Evolutionary conservation across 2,888 invertebrate genomes (phyloP).

Genomic region (Phyllotreta cruciferae): DNA sequence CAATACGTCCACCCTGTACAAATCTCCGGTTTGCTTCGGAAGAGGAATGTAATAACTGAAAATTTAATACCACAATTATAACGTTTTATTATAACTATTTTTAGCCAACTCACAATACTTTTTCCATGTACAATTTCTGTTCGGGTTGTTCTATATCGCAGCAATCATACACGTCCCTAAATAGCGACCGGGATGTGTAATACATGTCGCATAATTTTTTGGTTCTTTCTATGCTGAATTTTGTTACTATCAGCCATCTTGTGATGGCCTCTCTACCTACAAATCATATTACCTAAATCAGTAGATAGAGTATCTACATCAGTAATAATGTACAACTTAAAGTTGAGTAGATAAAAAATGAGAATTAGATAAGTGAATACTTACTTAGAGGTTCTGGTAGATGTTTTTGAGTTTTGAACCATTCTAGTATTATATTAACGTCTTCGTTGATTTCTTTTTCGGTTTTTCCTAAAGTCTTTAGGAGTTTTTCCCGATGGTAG

Average conservation of each 20-base stretch:
- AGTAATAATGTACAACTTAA: too few species aligned
- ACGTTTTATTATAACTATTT: background rate
- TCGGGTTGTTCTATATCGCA: slow-evolving; percentile 1
- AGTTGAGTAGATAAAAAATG: too few species aligned
- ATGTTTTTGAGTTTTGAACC: slow-evolving; percentile 14
- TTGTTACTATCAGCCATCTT: slow-evolving; percentile 13
- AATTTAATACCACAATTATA: background rate
- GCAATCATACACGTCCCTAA: slow-evolving; percentile 4
- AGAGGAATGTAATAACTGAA: background rate
- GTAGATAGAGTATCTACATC: background rate
- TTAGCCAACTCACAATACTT: slow-evolving; percentile 1
- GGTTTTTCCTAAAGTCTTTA: background rate
- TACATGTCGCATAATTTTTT: slow-evolving; percentile 27
- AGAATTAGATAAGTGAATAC: background rate
- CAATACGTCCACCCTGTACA: slow-evolving; percentile 7
- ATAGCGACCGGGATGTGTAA: slow-evolving; percentile 20
- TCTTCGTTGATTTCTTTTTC: slow-evolving; percentile 6
- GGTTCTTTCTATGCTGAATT: slow-evolving; percentile 30
- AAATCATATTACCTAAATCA: slow-evolving; percentile 5
- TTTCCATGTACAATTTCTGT: background rate
- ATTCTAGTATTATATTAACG: slow-evolving; percentile 6
- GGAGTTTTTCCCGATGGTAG: slow-evolving; percentile 8
- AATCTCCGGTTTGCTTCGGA: slow-evolving; percentile 7
- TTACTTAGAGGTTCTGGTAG: slow-evolving; percentile 8
- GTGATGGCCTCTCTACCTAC: slow-evolving; percentile 19